A percentile compares a stretch with the other conserved stretches of the same genome.
Evolutionary conservation across 30 jellyfish, hydroid and myxozoan species (phyloP).

Genomic region (Cassiopea xamachana): DNA sequence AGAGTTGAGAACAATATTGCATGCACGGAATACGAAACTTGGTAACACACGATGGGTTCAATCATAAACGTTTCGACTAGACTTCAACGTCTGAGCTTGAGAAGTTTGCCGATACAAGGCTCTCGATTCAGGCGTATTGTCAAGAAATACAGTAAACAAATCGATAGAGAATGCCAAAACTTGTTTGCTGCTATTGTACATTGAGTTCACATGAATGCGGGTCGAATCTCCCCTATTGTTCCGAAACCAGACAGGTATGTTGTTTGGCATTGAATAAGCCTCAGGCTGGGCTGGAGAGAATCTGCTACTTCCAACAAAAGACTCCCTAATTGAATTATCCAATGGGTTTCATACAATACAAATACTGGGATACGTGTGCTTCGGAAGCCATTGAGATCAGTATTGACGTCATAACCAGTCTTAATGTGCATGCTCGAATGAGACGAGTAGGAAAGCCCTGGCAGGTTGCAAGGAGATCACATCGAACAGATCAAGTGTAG

Average conservation of each 20-base stretch:
- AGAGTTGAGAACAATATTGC: too few species aligned
- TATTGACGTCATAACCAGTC: slow-evolving; percentile 56
- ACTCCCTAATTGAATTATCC: background rate
- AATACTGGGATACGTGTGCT: slow-evolving; percentile 31
- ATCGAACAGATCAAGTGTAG: slow-evolving; percentile 21
- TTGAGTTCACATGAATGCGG: background rate
- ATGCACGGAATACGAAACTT: too few species aligned
- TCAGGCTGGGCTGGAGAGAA: background rate
- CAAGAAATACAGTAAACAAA: too few species aligned
- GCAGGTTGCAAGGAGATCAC: slow-evolving; percentile 16
- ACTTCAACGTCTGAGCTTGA: too few species aligned
- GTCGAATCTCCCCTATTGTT: background rate
- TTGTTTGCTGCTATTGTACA: background rate
- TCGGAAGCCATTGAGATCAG: slow-evolving; percentile 56
- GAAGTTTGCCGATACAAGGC: too few species aligned
- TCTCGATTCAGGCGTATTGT: too few species aligned
- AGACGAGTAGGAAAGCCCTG: slow-evolving; percentile 7
- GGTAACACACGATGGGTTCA: too few species aligned
- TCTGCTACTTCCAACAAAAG: background rate
- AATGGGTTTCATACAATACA: background rate
- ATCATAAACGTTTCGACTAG: too few species aligned
- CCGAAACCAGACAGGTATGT: background rate
- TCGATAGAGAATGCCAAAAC: too few species aligned
- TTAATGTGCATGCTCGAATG: slow-evolving; percentile 38
- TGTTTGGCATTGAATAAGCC: background rate